Conservation (phyloP, 2,888 invertebrate genomes). For the Nephrotoma guestfalica region DNA sequence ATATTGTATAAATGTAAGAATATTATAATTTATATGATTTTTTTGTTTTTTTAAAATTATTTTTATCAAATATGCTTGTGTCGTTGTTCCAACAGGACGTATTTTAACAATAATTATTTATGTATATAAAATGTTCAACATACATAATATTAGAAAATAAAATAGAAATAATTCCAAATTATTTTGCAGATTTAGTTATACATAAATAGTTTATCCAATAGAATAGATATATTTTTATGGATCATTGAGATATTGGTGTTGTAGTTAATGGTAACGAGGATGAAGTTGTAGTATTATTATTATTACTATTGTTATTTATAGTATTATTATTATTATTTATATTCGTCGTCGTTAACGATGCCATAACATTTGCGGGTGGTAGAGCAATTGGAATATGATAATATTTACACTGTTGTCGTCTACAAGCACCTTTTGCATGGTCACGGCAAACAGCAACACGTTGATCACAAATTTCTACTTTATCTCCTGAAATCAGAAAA, state of each 20-base stretch:
- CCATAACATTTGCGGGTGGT: constrained; percentile 69
- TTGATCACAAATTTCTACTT: constrained; percentile 89
- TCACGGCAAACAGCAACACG: constrained; percentile 93
- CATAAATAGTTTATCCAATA: neutral
- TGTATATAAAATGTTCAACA: neutral
- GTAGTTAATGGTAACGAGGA: neutral
- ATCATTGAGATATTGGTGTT: neutral
- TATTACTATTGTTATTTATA: neutral
- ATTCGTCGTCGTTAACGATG: constrained; percentile 29
- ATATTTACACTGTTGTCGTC: constrained; percentile 90
- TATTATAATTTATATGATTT: neutral
- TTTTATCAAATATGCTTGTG: neutral
- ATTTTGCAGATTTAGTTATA: neutral
- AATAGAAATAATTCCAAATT: neutral
- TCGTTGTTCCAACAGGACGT: constrained; percentile 4
- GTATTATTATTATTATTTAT: neutral
- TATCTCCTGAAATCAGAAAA: constrained; percentile 56
- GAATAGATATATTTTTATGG: neutral
- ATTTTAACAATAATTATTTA: constrained; percentile 1
- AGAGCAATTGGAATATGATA: constrained; percentile 89
- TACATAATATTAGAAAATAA: neutral
- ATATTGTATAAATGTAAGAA: neutral
- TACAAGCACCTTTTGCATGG: constrained; percentile 86
- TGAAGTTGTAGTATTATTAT: neutral
- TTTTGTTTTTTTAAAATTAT: neutral